Evolutionary conservation across 1,140 invertebrate genomes (phyloP), one percentile per base, ranked within the genome.

Genomic region (Papilio dardanus): DNA sequence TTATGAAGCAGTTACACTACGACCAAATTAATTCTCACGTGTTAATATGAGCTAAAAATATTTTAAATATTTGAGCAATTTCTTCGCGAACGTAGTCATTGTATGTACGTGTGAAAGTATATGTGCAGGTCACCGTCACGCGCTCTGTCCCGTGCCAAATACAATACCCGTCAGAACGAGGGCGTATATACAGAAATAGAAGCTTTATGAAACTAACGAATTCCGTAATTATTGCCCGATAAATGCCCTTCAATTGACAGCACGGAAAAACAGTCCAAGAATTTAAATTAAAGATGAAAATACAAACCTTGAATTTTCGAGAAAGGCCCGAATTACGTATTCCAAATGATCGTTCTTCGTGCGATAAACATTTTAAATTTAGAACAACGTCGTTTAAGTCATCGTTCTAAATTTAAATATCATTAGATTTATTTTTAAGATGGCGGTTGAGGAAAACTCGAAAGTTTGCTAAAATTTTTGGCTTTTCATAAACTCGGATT

Each of bases 91-190:
- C n/a, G n/a, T 50, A 46, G 5, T 74, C 71, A 73, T 74, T 33
- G 74, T 75, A 62, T 65, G 37, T 74, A 77, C 62, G 58, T 71
- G 42, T 79, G 77, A 76, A 76, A 77, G 46, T 74, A 62, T 76
- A 74, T 75, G 77, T 73, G 80, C 75, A 78, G 76, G 78, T 69
- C 68, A 73, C 77, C 76, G 80, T 85, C 83, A 84, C 79, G 77
- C 85, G 83, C 81, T 76, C 33, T 67, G 40, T 68, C 54, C 16
- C 71, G 58, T 83, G 84, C 85, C 83, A 88, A 86, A 82, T 83
- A 76, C 74, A 81, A 80, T 79, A 83, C 77, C 40, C 74, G 83
- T 82, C 82, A 40, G 54, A 81, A 76, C 62, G 79, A 76, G 75
- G 78, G 78, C 78, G 77, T 74, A 42, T 66, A 54, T 74, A 77